Conservation (phyloP, 2,797 vertebrate genomes). For the Coccyzus lansbergi region DNA sequence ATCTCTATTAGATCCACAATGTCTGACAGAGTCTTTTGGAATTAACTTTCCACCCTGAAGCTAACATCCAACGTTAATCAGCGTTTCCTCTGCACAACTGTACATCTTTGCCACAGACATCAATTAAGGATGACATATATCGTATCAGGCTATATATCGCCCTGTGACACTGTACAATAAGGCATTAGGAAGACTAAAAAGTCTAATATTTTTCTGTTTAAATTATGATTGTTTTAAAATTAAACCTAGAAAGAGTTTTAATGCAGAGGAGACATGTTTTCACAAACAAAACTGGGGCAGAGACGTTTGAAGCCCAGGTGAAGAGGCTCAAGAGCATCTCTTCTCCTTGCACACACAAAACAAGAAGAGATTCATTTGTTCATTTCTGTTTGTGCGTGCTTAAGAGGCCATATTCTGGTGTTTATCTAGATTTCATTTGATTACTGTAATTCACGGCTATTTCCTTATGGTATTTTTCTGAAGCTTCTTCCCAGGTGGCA, state of each 20-base stretch:
- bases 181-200: background rate
- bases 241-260: background rate
- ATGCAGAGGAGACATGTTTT: background rate
- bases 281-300: background rate
- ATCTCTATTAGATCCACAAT: background rate
- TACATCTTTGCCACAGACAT: background rate
- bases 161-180: background rate
- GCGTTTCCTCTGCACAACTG: background rate
- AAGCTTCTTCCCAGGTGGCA: background rate
- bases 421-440: background rate
- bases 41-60: background rate
- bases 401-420: background rate
- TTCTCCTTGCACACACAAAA: background rate
- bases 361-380: fast-evolving
- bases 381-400: background rate
- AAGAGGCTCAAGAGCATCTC: background rate
- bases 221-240: background rate
- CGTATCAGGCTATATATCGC: background rate
- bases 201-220: background rate
- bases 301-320: background rate
- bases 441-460: background rate
- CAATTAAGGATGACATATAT: background rate
- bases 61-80: background rate
- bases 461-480: background rate
- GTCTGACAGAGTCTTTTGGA: background rate